A percentile compares a stretch with the other conserved stretches of the same genome.
Conservation (phyloP, 2,113 vertebrate genomes). For the Murina feae region DNA sequence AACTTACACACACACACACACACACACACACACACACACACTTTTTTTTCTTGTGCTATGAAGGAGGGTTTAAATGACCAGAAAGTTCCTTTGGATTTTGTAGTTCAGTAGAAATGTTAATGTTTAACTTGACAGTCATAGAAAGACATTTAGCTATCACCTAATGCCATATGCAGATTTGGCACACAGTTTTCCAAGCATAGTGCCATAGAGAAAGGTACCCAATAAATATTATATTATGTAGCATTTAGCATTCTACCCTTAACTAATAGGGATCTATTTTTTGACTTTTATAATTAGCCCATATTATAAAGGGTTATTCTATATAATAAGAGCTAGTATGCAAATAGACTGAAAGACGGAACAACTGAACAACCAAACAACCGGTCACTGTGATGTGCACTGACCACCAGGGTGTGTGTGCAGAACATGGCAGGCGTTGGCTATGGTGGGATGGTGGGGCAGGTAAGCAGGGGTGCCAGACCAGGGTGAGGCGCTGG, state of each 20-base stretch:
- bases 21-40: not conserved
- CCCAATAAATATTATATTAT: not conserved
- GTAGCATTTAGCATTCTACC: not conserved
- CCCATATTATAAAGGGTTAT: not conserved
- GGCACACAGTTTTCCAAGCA: not conserved
- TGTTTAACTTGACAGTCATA: slow-evolving; percentile 15
- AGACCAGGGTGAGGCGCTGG: too few relatives aligned
- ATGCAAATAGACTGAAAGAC: too few relatives aligned
- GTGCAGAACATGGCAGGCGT: too few relatives aligned
- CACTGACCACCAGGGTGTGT: too few relatives aligned
- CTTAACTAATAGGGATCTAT: not conserved
- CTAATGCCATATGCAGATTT: not conserved
- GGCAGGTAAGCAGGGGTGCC: too few relatives aligned
- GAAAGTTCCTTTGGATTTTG: slow-evolving; percentile 16
- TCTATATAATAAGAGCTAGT: too few relatives aligned
- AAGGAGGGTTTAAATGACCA: not conserved
- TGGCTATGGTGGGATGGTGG: too few relatives aligned
- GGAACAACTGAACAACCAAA: too few relatives aligned
- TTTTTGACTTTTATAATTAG: not conserved
- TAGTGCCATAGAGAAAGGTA: not conserved
- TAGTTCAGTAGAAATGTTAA: slow-evolving; percentile 1
- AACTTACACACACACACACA: not conserved
- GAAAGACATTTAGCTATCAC: not conserved
- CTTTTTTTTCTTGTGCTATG: not conserved
- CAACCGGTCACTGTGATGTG: too few relatives aligned